These are phyloP conservation scores for Vipera ursinii DNA, from an alignment of 2,797 vertebrate species.

Conservation along the genomic window DNA sequence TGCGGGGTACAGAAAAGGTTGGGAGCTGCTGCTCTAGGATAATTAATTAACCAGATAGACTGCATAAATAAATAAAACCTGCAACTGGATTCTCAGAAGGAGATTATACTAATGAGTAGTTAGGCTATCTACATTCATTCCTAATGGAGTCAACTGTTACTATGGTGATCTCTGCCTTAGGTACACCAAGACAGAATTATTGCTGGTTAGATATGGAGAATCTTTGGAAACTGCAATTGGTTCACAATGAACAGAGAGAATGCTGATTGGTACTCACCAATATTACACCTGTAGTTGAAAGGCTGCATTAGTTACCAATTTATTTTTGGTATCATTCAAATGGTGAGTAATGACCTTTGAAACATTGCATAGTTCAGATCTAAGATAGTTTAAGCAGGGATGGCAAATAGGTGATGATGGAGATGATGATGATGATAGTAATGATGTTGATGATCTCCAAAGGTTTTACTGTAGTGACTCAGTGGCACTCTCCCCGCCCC, in stretches of 20 bases:
- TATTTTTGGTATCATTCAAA: neutral
- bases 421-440: neutral
- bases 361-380: neutral
- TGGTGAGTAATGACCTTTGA: neutral
- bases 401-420: neutral
- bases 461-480: neutral
- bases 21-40: neutral
- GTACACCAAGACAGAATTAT: neutral
- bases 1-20: too few species aligned
- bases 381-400: neutral
- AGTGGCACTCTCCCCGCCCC: too few species aligned
- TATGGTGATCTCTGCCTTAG: neutral
- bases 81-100: neutral
- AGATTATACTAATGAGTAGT: neutral
- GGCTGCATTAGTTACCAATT: neutral
- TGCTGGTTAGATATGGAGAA: neutral
- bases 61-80: neutral
- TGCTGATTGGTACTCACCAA: neutral
- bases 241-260: neutral
- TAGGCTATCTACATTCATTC: neutral
- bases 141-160: neutral
- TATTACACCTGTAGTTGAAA: neutral
- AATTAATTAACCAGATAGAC: neutral
- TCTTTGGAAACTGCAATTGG: neutral
- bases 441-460: neutral